phyloP scores from a whole-genome alignment of 1,140 invertebrate genomes.

The Medauroidea extradentata region DNA sequence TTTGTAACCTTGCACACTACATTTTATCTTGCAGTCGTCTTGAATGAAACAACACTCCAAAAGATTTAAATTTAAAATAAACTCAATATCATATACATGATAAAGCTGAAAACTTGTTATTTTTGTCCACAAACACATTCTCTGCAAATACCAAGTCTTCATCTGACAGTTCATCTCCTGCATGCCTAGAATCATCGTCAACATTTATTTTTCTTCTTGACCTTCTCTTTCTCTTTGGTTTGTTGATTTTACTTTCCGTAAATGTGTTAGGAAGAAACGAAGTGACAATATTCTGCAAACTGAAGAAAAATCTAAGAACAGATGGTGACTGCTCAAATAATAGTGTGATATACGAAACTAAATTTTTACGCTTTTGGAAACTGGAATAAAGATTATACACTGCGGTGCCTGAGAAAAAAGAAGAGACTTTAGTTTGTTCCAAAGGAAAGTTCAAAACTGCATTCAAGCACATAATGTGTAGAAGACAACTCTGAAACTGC shows the following conservation, averaged over 20 bases:
- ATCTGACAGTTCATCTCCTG: too few relatives aligned
- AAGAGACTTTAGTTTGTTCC: constrained; percentile 47
- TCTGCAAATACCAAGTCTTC: too few relatives aligned
- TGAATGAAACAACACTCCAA: too few relatives aligned
- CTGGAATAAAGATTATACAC: constrained; percentile 64
- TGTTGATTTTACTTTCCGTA: neutral
- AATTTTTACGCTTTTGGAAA: constrained; percentile 49
- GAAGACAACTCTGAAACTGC: constrained; percentile 65
- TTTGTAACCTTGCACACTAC: too few relatives aligned
- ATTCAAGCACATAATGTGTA: constrained; percentile 59
- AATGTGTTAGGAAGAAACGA: neutral
- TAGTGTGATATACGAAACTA: neutral
- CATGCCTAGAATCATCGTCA: neutral
- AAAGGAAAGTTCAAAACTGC: constrained; percentile 55
- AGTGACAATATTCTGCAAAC: neutral
- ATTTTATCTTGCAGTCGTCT: too few relatives aligned
- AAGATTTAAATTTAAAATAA: too few relatives aligned
- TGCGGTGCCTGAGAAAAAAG: constrained; percentile 66
- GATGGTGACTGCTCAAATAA: neutral
- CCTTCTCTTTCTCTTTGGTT: neutral
- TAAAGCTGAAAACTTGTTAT: too few relatives aligned
- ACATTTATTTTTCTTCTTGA: neutral
- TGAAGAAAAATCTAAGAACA: neutral
- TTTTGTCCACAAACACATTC: too few relatives aligned
- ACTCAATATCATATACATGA: too few relatives aligned